Evolutionary conservation across 2,113 vertebrate species (phyloP).

Genomic region (Oryzias celebensis): DNA sequence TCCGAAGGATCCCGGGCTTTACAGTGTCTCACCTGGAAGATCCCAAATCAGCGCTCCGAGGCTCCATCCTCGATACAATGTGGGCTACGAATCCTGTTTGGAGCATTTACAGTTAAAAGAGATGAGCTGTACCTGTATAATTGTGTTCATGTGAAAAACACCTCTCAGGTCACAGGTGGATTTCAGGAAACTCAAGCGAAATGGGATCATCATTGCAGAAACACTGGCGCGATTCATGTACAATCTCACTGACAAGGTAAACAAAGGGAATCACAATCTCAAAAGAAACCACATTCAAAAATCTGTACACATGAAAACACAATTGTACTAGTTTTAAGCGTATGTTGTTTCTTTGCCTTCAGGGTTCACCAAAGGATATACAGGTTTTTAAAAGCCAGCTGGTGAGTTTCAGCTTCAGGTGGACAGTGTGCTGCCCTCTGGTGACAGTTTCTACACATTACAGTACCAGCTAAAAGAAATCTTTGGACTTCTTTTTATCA

Average conservation of each 20-base stretch:
- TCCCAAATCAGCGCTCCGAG: constrained; percentile 70
- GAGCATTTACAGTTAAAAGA: background rate
- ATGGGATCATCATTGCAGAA: constrained; percentile 75
- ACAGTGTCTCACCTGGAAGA: constrained; percentile 78
- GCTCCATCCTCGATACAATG: constrained; percentile 77
- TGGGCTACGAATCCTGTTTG: constrained; percentile 21
- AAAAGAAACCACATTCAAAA: background rate
- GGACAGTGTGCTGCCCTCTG: constrained; percentile 42
- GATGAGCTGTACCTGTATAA: background rate
- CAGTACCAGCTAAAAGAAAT: background rate
- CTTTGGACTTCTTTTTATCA: background rate
- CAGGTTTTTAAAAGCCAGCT: constrained; percentile 76
- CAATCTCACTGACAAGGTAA: constrained; percentile 78
- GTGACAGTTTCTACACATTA: constrained; percentile 28
- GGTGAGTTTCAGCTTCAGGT: constrained; percentile 55
- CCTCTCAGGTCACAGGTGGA: constrained; percentile 72
- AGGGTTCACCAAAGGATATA: constrained; percentile 74
- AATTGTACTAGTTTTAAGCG: background rate
- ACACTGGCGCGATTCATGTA: constrained; percentile 75
- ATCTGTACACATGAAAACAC: background rate
- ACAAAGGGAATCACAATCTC: background rate
- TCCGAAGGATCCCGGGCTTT: constrained; percentile 76
- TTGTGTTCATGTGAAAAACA: background rate
- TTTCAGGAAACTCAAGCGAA: constrained; percentile 75
- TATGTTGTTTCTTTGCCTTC: background rate